Evolutionary conservation across 2,888 invertebrate species (phyloP), one percentile per base, ranked within the genome.

Genomic region (Drosophila aldrichi): DNA sequence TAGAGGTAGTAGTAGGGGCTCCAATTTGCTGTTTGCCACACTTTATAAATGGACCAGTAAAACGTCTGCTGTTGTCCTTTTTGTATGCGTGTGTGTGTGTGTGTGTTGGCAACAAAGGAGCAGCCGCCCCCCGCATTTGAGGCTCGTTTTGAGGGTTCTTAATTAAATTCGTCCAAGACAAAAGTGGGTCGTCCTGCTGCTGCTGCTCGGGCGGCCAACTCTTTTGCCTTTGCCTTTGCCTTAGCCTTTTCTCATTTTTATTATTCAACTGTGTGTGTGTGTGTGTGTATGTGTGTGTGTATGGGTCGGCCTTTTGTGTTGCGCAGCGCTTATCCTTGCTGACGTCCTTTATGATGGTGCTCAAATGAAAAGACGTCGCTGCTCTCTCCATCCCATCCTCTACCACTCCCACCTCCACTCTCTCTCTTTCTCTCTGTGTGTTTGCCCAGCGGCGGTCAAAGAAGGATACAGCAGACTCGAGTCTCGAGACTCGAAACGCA

Each of bases 141-240:
- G 70, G 70, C 65, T 58, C 58, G 54, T 70, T 74, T 72, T 83
- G 85, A 89, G 84, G 84, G 86, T 85, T 88, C 89, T 89, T 85
- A 85, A 85, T 85, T 85, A 85, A 85, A 85, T 85, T 85, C 86
- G 70, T 64, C 54, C 90, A 88, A 82, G 84, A 89, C 82, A 84
- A 56, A 67, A 68, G 89, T 76, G 73, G 82, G 69, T 79, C 70
- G 65, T 18, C 20, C 56, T 52, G 20, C 20, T 16, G 51, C 51
- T 34, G 18, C 55, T 43, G 43, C 20, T 43, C 25, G 22, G 29
- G 43, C 36, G 38, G 18, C 38, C 63, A 70, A 55, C 59, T 51
- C 32, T 54, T 44, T 22, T n/a, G n/a, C n/a, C n/a, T n/a, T 38
- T 18, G 18, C 34, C 32, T 56, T 55, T 55, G 55, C 55, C 20